Conservation (phyloP, 2,113 vertebrate species). For the Maccullochella peelii region DNA sequence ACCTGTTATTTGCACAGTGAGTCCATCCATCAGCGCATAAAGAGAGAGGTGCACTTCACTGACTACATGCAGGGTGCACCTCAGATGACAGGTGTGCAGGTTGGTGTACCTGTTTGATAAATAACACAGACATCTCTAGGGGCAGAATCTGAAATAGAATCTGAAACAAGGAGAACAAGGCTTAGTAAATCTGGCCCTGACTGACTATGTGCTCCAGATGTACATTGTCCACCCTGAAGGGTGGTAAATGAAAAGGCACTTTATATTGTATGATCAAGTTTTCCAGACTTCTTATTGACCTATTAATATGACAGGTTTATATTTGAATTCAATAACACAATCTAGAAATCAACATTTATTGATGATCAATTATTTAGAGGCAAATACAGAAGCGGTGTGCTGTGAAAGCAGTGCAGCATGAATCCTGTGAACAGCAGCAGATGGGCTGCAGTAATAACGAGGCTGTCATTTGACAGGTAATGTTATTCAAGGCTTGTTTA, state of each 20-base stretch:
- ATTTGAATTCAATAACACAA: background rate
- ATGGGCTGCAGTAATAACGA: slow-evolving; percentile 42
- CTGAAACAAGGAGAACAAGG: slow-evolving; percentile 7
- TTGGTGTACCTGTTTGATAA: slow-evolving; percentile 30
- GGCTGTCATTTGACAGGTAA: slow-evolving; percentile 34
- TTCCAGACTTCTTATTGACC: background rate
- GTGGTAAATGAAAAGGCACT: background rate
- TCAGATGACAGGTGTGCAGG: slow-evolving; percentile 14
- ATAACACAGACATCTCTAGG: slow-evolving; percentile 32
- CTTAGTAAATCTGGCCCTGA: background rate
- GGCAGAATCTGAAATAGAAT: slow-evolving; percentile 44
- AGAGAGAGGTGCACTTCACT: slow-evolving; percentile 2
- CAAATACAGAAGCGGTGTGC: slow-evolving; percentile 1
- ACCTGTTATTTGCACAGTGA: background rate
- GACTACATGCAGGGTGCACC: background rate
- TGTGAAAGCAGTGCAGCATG: background rate
- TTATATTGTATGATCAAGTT: background rate
- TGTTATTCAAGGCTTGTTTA: slow-evolving; percentile 30
- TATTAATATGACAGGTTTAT: background rate
- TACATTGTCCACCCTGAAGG: background rate
- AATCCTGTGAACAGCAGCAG: slow-evolving; percentile 37
- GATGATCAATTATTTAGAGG: slow-evolving; percentile 12
- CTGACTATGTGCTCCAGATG: background rate
- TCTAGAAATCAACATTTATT: background rate
- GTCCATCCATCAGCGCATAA: slow-evolving; percentile 8